Conservation (phyloP, 2,113 vertebrate species). For the Gyps fulvus region DNA sequence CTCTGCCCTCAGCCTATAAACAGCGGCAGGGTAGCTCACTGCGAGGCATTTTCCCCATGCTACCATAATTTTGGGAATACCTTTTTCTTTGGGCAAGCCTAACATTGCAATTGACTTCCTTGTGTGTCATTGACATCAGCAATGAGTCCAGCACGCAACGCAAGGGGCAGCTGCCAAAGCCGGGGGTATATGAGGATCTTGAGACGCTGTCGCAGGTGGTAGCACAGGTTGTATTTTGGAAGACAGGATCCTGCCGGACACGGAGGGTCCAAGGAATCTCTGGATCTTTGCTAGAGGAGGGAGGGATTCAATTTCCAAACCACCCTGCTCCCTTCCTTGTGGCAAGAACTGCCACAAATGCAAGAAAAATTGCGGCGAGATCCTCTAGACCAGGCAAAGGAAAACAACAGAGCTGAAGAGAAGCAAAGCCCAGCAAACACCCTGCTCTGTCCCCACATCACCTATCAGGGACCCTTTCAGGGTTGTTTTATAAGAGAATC, state of each 20-base stretch:
- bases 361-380: fast-evolving
- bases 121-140: background rate
- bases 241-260: background rate
- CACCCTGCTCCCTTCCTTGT: background rate
- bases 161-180: background rate
- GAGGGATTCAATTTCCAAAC: background rate
- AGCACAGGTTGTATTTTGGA: background rate
- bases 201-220: background rate
- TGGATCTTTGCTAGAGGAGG: background rate
- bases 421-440: background rate
- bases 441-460: background rate
- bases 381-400: background rate
- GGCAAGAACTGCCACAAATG: background rate
- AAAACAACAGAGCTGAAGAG: background rate
- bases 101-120: background rate
- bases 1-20: background rate
- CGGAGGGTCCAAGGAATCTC: background rate
- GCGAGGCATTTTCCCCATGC: fast-evolving
- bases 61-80: background rate
- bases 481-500: background rate
- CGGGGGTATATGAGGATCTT: fast-evolving
- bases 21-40: background rate
- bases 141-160: background rate
- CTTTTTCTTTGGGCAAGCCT: background rate
- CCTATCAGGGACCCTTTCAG: background rate